Evolutionary conservation across 2,888 invertebrate genomes (phyloP), one percentile per base, ranked within the genome.

Genomic region (Pammene aurita): DNA sequence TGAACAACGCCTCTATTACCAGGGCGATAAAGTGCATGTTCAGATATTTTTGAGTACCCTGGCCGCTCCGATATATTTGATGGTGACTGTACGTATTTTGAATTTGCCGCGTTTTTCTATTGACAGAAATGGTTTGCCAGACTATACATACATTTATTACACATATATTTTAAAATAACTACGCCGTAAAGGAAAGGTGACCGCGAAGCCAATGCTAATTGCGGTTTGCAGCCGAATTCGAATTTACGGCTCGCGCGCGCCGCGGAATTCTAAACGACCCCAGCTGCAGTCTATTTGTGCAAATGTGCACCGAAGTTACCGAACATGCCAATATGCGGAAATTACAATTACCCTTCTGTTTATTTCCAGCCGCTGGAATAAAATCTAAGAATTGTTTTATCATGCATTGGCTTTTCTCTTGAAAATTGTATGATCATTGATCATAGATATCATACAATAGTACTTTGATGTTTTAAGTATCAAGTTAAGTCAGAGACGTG

Each of bases 201-300:
- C 76, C 71, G 74, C 73, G 75, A 72, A 79, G 82, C 76, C 73
- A 79, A 88, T 86, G 84, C 84, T 90, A 88, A 90, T 90, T 88
- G 89, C 86, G 89, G 88, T 89, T 85, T 86, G 88, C 84, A 81
- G 83, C 87, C 86, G 80, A 87, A 87, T 88, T 88, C 84, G 84
- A 84, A 85, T 88, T 87, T 86, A 87, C 84, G 84, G 84, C 79
- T 72, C 73, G 81, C 79, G 84, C 79, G 80, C 81, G 88, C 81
- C 80, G 72, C 73, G 73, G 90, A 85, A 90, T 90, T 79, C 76
- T 81, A 83, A 89, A 85, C 76, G 77, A 73, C 72, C 75, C 76
- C 86, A 88, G 84, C 85, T 86, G 86, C 84, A 76, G 75, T 78
- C 77, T 80, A 80, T 85, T 82, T 79, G 77, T 77, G 75, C 74